These are phyloP conservation scores for Mechanitis mazaeus DNA, from an alignment of 2,888 invertebrate genomes.

Conservation along the genomic window DNA sequence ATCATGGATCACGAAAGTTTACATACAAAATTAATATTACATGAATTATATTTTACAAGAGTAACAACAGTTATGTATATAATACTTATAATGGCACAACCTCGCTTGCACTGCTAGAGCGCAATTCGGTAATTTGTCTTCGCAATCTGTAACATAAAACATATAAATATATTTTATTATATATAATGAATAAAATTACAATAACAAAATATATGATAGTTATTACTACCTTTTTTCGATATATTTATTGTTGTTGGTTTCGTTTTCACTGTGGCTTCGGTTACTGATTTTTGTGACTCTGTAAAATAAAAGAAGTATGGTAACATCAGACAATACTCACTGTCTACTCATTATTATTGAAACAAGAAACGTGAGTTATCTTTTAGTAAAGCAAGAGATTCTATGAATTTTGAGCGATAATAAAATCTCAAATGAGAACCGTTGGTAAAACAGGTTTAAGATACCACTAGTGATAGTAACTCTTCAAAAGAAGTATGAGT, in stretches of 20 bases:
- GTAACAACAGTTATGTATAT: conserved; percentile 87
- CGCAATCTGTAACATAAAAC: conserved; percentile 68
- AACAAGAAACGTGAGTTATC: too few species aligned
- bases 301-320: conserved; percentile 29
- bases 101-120: conserved; percentile 88
- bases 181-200: conserved; percentile 4
- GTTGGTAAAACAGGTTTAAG: too few species aligned
- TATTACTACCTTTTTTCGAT: conserved; percentile 41
- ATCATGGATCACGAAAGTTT: too few species aligned
- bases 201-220: neutral
- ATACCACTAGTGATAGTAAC: neutral
- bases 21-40: too few species aligned
- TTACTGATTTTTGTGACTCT: conserved; percentile 51
- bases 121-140: conserved; percentile 86
- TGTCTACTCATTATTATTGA: too few species aligned
- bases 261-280: conserved; percentile 30
- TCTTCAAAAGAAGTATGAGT: neutral
- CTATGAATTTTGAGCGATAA: too few species aligned
- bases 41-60: conserved; percentile 68
- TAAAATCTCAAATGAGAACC: too few species aligned
- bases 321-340: neutral
- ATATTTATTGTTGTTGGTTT: conserved; percentile 34
- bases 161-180: neutral
- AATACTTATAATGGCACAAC: conserved; percentile 90
- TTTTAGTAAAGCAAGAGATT: too few species aligned